These are phyloP conservation scores for Cygnus buccinator DNA, from an alignment of 2,113 vertebrate species.

Conservation along the genomic window DNA sequence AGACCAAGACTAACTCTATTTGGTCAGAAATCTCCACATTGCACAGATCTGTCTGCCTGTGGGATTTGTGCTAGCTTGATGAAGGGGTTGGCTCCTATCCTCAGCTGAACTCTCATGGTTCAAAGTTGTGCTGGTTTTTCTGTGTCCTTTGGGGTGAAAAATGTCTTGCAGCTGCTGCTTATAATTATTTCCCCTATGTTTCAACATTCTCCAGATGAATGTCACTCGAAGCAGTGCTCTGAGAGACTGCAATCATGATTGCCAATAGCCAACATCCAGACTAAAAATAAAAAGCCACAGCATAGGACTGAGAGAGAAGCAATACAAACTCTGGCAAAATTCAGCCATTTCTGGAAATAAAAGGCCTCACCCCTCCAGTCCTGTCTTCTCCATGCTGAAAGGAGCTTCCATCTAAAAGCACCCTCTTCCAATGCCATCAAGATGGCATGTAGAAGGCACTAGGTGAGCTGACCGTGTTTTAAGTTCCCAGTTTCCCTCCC, in stretches of 20 bases:
- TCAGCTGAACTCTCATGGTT: slow-evolving; percentile 48
- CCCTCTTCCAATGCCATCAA: not conserved
- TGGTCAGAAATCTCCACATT: not conserved
- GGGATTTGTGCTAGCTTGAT: slow-evolving; percentile 45
- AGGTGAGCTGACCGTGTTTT: not conserved
- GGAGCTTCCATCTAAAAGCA: not conserved
- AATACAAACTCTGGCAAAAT: slow-evolving; percentile 16
- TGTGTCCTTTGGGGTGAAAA: slow-evolving; percentile 60
- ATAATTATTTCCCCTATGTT: slow-evolving; percentile 59
- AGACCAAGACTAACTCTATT: slow-evolving; percentile 16
- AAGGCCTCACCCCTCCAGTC: not conserved
- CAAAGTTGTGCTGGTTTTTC: slow-evolving; percentile 34
- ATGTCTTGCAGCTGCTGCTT: slow-evolving; percentile 54
- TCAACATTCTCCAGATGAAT: slow-evolving; percentile 60
- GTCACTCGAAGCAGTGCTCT: slow-evolving; percentile 26
- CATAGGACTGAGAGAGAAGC: not conserved
- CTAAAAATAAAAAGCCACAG: slow-evolving; percentile 59
- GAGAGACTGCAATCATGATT: slow-evolving; percentile 33
- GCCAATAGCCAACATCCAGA: slow-evolving; percentile 45
- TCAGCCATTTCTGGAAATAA: not conserved
- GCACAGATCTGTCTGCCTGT: slow-evolving; percentile 21
- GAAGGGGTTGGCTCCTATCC: slow-evolving; percentile 44
- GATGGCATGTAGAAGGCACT: not conserved
- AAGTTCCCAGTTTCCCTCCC: not conserved
- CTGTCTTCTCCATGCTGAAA: not conserved